Percentiles rank a stretch among this genome's conserved stretches.
These are phyloP conservation scores for Chlorodrepanis virens DNA, from an alignment of 2,113 vertebrate species.

Conservation along the genomic window DNA sequence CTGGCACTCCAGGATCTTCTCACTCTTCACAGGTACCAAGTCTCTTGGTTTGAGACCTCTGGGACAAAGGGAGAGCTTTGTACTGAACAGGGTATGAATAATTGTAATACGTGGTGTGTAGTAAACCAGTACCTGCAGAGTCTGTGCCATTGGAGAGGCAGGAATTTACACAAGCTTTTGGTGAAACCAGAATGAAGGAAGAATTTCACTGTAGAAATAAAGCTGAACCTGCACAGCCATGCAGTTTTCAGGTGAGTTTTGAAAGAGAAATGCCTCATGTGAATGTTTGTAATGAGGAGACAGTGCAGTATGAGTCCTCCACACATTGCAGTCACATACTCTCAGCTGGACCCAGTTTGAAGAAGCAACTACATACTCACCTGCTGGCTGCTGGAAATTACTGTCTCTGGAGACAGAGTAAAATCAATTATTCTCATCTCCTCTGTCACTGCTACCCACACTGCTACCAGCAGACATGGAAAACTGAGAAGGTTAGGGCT, in stretches of 20 bases:
- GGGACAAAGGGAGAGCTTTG: neutral
- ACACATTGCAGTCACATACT: constrained; percentile 31
- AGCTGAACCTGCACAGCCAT: neutral
- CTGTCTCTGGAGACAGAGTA: constrained; percentile 47
- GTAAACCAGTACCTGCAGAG: neutral
- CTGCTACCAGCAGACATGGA: neutral
- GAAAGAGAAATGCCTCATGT: constrained; percentile 9
- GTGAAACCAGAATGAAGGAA: neutral
- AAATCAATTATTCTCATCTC: constrained; percentile 71
- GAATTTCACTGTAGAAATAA: neutral
- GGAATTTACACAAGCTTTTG: neutral
- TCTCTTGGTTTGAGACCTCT: neutral
- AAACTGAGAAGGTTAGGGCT: constrained; percentile 26
- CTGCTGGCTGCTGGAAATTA: constrained; percentile 70
- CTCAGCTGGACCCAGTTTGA: constrained; percentile 36
- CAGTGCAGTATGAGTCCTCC: neutral
- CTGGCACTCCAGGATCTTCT: neutral
- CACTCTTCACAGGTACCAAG: neutral
- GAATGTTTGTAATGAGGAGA: constrained; percentile 52
- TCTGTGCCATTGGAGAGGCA: neutral
- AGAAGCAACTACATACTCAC: constrained; percentile 37
- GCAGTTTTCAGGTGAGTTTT: neutral
- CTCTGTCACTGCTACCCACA: constrained; percentile 24
- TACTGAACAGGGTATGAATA: neutral
- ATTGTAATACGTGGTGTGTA: neutral